phyloP scores from a whole-genome alignment of 2,888 invertebrate species.

The Thalpophila matura region DNA sequence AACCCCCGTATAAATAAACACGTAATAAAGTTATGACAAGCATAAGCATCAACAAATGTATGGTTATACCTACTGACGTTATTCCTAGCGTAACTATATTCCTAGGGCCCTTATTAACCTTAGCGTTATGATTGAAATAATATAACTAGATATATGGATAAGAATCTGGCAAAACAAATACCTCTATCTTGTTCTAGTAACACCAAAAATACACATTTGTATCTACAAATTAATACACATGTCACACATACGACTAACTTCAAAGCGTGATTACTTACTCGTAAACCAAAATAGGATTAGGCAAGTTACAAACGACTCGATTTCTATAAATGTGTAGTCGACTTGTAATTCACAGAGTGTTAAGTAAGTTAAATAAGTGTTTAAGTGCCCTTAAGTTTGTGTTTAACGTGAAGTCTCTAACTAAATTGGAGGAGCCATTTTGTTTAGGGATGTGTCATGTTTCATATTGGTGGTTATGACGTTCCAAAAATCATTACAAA shows the following conservation, averaged over 20 bases:
- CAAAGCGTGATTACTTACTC: slow-evolving; percentile 49
- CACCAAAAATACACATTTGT: background rate
- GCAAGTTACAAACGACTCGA: slow-evolving; percentile 58
- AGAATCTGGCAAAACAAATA: too few relatives aligned
- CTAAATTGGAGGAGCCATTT: slow-evolving; percentile 46
- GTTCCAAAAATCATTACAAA: too few relatives aligned
- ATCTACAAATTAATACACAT: slow-evolving; percentile 20
- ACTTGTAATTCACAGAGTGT: slow-evolving; percentile 72
- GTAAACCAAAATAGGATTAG: slow-evolving; percentile 67
- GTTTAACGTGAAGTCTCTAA: slow-evolving; percentile 46
- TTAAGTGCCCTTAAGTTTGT: slow-evolving; percentile 75
- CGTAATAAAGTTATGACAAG: too few relatives aligned
- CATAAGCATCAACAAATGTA: too few relatives aligned
- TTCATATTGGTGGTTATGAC: too few relatives aligned
- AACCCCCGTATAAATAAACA: too few relatives aligned
- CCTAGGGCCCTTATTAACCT: too few relatives aligned
- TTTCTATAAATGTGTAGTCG: slow-evolving; percentile 72
- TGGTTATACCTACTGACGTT: too few relatives aligned
- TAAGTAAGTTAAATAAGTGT: slow-evolving; percentile 80
- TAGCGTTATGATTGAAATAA: too few relatives aligned
- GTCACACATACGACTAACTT: slow-evolving; percentile 7
- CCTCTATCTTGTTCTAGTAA: too few relatives aligned
- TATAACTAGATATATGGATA: too few relatives aligned
- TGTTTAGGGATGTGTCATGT: background rate
- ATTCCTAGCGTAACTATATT: too few relatives aligned